Base-by-base conservation (phyloP, 35 echinoderm and acorn worm genomes). In the Eucidaris tribuloides region DNA sequence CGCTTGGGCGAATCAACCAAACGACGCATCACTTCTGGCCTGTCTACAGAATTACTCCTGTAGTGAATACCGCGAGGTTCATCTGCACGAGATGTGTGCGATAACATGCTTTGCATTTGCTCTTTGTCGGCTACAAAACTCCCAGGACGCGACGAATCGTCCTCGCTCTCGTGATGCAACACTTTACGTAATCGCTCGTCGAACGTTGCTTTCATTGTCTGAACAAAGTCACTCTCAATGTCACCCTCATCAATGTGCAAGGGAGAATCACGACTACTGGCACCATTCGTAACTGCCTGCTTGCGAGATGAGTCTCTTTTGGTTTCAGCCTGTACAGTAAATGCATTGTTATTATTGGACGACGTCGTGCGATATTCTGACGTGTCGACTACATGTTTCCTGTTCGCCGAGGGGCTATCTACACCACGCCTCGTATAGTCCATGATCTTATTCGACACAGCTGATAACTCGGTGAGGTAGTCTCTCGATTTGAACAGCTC, bases 301-400 rank as follows among this genome's bases (percentile, higher is more conserved):
- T 85, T 58, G 41, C 71, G 30, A 42, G 68, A 24, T 78, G 27
- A 64, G 39, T 48, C 71, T 58, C 34, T 44, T 52, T 41, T 88
- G 38, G 37, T 52, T 48, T 40, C 78, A 40, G 22, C 45, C 48
- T 78, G 40, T 11, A 65, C 55, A 3, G 64, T 50, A 34, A 89
- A 88, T 35, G 81, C 65, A 45, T 85, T 93, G 37, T 89, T 92
- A 46, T 92, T 97, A 30, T 92, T 97, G 4, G 90, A 93, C 1
- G 94, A 97, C 5, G 59, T 42, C 79, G 34, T 40, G 14, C 35
- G 38, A 38, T 1, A 33, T 41, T 7, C 29, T 38, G 28, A 17
- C 60, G 50, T 77, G 40, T 54, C 46, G 14, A 76, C 49, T 7
- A 33, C 37, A 28, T 76, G 42, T 25, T 49, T 86, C 29, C 65